A percentile compares a stretch with the other conserved stretches of the same genome.
These are phyloP conservation scores for Radopholus similis DNA, from an alignment of 1,140 invertebrate genomes.

Conservation along the genomic window DNA sequence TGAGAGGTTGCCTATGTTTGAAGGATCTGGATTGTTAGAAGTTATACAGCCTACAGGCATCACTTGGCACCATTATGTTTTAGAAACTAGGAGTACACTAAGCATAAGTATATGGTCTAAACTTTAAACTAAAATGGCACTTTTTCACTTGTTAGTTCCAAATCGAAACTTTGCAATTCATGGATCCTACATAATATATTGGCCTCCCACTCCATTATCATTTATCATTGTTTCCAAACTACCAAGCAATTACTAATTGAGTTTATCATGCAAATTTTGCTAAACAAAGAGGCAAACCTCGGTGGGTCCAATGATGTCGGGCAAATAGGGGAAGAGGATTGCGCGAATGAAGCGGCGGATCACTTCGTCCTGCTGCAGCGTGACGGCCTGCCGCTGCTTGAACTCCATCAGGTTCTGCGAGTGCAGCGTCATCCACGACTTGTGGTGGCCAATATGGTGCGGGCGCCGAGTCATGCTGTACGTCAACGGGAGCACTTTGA, in stretches of 20 bases:
- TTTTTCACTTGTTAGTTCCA: not conserved
- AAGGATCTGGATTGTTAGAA: too few species aligned
- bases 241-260: too few species aligned
- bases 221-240: too few species aligned
- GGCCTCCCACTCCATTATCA: too few species aligned
- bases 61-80: too few species aligned
- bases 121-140: not conserved
- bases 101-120: not conserved
- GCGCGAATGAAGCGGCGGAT: constrained; percentile 58
- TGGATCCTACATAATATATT: too few species aligned
- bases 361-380: constrained; percentile 55
- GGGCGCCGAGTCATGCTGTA: constrained; percentile 57
- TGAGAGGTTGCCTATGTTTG: too few species aligned
- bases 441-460: constrained; percentile 53
- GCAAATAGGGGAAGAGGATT: constrained; percentile 50
- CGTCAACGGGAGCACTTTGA: constrained; percentile 40
- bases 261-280: too few species aligned
- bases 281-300: constrained; percentile 39
- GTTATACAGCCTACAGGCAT: too few species aligned
- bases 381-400: constrained; percentile 47
- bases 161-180: too few species aligned
- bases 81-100: not conserved
- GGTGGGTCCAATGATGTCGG: constrained; percentile 34
- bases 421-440: constrained; percentile 58
- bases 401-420: constrained; percentile 58